Evolutionary conservation across 2,113 vertebrate genomes (phyloP), one percentile per base, ranked within the genome.

Genomic region (Abramis brama): DNA sequence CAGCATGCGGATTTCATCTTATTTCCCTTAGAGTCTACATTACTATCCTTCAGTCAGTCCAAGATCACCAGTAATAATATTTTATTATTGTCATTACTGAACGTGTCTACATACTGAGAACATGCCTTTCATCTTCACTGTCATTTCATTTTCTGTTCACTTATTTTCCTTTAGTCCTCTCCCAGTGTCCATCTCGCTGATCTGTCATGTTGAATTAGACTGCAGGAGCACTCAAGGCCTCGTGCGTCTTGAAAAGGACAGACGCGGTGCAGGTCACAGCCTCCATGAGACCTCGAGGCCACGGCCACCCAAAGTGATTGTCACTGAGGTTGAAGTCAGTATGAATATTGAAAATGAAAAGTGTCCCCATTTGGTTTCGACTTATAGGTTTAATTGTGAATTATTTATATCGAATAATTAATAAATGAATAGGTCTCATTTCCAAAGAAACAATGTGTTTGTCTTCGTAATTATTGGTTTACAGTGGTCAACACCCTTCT

Each of bases 201-300:
- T 33, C 64, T 86, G 87, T 88, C 87, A 83, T 79, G 60, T 87
- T 80, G 64, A 45, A 87, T 89, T 85, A 90, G 62, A 82, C 57
- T 50, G 27, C 11, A 17, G 17, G 52, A 71, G 79, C 5, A 43
- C 39, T 85, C 43, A 43, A 43, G 66, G 82, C 75, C 47, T 79
- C 19, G 21, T 21, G 25, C 4, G 45, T 83, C 85, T 81, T 82
- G 80, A 87, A 87, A 83, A 85, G 76, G 59, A 90, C 84, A 55
- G 80, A 73, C 79, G 73, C 47, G 73, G 55, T 15, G 13, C 47
- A 85, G 78, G 43, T 68, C 39, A 45, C 68, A 52, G 23, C 70
- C 47, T 33, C 23, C 39, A 36, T 30, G n/a, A 62, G 85, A 50
- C 83, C 73, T 30, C 0, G 25, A 59, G 60, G 39, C 23, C 21